Percentiles rank a stretch among this genome's conserved stretches.
phyloP scores from a whole-genome alignment of 2,113 vertebrate species.

The Gambusia holbrooki region DNA sequence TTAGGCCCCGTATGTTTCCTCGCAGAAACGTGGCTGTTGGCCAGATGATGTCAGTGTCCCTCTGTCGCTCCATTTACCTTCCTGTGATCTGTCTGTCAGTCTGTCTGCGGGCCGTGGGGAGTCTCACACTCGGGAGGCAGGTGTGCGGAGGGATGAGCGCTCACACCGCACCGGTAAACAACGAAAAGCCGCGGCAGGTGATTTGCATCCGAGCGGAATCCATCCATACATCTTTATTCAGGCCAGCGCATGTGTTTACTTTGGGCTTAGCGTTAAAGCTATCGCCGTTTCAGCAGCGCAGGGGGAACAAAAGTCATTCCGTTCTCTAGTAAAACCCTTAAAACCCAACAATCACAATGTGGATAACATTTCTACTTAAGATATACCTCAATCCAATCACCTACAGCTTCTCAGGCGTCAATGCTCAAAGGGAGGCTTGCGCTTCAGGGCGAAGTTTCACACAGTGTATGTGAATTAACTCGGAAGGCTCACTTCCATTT shows the following conservation, averaged over 20 bases:
- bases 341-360: background rate
- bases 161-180: slow-evolving; percentile 25
- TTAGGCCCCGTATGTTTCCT: slow-evolving; percentile 46
- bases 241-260: slow-evolving; percentile 55
- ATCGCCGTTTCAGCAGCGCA: background rate
- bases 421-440: slow-evolving; percentile 45
- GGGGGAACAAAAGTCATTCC: background rate
- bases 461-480: slow-evolving; percentile 42
- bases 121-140: background rate
- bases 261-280: background rate
- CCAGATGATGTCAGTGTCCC: slow-evolving; percentile 64
- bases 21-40: slow-evolving; percentile 31
- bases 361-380: background rate
- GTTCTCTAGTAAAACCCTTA: background rate
- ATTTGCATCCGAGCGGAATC: slow-evolving; percentile 54
- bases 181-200: slow-evolving; percentile 38
- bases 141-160: background rate
- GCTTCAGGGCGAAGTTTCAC: slow-evolving; percentile 61
- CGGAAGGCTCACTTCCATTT: slow-evolving; percentile 34
- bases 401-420: slow-evolving; percentile 47
- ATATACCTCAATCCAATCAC: slow-evolving; percentile 37
- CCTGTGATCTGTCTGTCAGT: slow-evolving; percentile 5
- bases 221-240: slow-evolving; percentile 60
- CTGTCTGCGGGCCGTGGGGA: slow-evolving; percentile 6
- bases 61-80: slow-evolving; percentile 47